These are phyloP conservation scores for Agrochola macilenta DNA, from an alignment of 2,888 invertebrate species.

Conservation along the genomic window DNA sequence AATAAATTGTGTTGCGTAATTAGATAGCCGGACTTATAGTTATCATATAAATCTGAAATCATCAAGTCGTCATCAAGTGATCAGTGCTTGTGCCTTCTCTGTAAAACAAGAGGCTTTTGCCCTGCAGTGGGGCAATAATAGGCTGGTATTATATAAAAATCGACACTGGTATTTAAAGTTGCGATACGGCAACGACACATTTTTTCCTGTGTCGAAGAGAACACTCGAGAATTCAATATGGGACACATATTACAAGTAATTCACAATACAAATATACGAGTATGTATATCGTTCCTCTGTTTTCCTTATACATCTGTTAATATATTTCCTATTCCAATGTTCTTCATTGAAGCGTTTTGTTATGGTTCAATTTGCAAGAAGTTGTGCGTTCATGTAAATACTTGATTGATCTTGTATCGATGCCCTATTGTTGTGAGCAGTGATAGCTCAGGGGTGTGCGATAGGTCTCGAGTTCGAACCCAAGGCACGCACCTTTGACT, in stretches of 20 bases:
- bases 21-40: background rate
- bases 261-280: slow-evolving; percentile 7
- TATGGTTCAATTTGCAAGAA: slow-evolving; percentile 12
- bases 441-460: too few relatives aligned
- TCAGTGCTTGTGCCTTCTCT: background rate
- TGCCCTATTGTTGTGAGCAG: background rate
- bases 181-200: background rate
- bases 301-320: background rate
- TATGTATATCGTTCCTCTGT: background rate
- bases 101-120: background rate
- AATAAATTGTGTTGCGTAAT: too few relatives aligned
- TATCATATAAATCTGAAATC: background rate
- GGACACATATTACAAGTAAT: background rate
- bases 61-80: background rate
- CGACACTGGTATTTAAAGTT: background rate
- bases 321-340: slow-evolving; percentile 4
- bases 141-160: background rate
- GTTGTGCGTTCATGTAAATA: slow-evolving; percentile 22
- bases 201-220: background rate
- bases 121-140: background rate
- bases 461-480: too few relatives aligned
- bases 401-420: slow-evolving; percentile 18
- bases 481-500: too few relatives aligned
- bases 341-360: background rate
- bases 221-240: slow-evolving; percentile 7